Evolutionary conservation across 2,888 invertebrate genomes (phyloP).

Genomic region (Eristalis tenax): DNA sequence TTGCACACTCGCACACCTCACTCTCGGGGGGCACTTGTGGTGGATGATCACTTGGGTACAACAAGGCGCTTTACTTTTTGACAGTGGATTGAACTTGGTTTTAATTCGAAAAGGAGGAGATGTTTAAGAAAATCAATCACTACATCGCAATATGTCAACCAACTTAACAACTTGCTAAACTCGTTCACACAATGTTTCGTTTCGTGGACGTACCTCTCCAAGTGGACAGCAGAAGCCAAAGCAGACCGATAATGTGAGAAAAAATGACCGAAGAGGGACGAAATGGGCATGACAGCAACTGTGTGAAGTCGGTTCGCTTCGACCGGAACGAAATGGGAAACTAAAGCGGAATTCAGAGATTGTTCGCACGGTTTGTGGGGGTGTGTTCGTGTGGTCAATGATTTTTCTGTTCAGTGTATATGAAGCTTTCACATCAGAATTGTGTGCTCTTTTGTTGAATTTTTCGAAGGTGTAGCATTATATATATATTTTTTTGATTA

Average conservation of each 20-base stretch:
- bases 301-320: conserved; percentile 7
- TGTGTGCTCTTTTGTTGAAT: no score
- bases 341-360: not conserved
- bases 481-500: no score
- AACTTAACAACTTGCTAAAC: conserved; percentile 72
- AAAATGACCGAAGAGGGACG: conserved; percentile 3
- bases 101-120: conserved; percentile 58
- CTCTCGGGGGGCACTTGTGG: conserved; percentile 54
- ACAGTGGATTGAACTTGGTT: conserved; percentile 57
- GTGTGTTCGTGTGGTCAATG: not conserved
- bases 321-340: conserved; percentile 24
- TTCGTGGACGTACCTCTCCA: conserved; percentile 42
- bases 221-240: conserved; percentile 15
- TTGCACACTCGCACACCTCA: conserved; percentile 47
- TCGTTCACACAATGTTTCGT: conserved; percentile 61
- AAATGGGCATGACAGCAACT: not conserved
- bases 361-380: conserved; percentile 8
- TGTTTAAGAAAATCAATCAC: conserved; percentile 70
- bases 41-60: conserved; percentile 53
- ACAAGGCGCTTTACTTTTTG: conserved; percentile 19
- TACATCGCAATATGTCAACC: conserved; percentile 72
- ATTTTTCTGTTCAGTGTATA: not conserved
- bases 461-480: no score
- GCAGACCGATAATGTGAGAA: not conserved
- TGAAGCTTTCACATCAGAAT: not conserved